Percentiles rank a stretch among this genome's conserved stretches.
These are phyloP conservation scores for Hormiphora californensis DNA, from an alignment of 37 sponge, comb jelly and placozoan species.

Conservation along the genomic window DNA sequence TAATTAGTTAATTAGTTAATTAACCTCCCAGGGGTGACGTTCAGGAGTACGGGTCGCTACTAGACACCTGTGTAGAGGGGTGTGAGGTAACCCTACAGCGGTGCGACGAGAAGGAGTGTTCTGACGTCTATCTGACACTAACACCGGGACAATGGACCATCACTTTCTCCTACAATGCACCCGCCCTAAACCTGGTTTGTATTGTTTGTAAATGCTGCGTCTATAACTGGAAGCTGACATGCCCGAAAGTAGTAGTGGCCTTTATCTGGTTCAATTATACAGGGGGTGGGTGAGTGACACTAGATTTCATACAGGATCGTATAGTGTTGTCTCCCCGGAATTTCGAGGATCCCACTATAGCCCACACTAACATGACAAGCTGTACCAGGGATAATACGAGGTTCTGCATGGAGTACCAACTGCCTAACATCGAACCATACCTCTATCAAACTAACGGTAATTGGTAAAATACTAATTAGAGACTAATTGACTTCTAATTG, in stretches of 20 bases:
- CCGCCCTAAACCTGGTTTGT: constrained; percentile 35
- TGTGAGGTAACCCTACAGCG: constrained; percentile 29
- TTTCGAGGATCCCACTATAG: constrained; percentile 4
- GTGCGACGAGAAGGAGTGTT: neutral
- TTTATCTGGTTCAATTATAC: too few species aligned
- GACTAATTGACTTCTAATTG: neutral
- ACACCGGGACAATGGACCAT: constrained; percentile 21
- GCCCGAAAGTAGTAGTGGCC: too few species aligned
- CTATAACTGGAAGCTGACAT: too few species aligned
- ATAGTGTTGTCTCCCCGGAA: constrained; percentile 3
- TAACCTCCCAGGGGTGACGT: neutral
- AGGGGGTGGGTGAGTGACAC: too few species aligned
- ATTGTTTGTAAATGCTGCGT: too few species aligned
- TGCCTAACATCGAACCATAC: constrained; percentile 26
- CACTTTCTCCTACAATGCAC: constrained; percentile 29
- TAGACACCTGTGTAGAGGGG: constrained; percentile 20
- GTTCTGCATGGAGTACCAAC: neutral
- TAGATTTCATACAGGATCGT: neutral
- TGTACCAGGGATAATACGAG: neutral
- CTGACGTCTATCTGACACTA: neutral
- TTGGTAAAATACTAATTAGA: neutral
- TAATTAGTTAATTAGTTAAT: neutral
- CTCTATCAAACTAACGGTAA: neutral
- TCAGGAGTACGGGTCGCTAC: neutral
- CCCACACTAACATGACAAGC: neutral